phyloP scores from a whole-genome alignment of 2,797 vertebrate species.

The Tolypeutes matacus region DNA sequence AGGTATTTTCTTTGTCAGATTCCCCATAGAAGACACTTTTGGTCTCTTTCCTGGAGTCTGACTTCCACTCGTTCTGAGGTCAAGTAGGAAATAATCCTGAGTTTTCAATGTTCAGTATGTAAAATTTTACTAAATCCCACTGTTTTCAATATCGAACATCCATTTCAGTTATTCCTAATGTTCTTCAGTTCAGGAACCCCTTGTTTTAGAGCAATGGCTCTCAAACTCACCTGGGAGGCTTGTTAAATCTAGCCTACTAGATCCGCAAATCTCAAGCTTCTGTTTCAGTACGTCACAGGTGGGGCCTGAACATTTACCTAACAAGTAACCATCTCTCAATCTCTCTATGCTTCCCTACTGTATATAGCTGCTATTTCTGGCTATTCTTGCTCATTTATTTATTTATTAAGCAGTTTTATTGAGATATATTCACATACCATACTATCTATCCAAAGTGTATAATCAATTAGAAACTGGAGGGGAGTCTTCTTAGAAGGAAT shows the following conservation, averaged over 20 bases:
- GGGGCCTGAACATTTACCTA: neutral
- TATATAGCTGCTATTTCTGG: no score
- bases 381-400: no score
- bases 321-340: neutral
- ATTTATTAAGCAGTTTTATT: no score
- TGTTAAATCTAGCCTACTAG: neutral
- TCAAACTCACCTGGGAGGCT: neutral
- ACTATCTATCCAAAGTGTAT: no score
- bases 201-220: neutral
- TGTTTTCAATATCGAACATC: neutral
- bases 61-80: neutral
- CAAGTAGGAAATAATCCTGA: neutral
- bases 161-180: neutral
- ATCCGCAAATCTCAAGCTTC: neutral
- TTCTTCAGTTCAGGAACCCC: neutral
- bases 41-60: neutral
- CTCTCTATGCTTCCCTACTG: no score
- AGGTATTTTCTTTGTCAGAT: neutral
- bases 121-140: neutral
- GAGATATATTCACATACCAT: no score
- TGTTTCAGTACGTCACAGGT: neutral
- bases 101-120: neutral
- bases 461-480: neutral
- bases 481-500: neutral
- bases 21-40: neutral